phyloP scores from a whole-genome alignment of 2,888 invertebrate genomes.

The Megaustenia siamemsis region DNA sequence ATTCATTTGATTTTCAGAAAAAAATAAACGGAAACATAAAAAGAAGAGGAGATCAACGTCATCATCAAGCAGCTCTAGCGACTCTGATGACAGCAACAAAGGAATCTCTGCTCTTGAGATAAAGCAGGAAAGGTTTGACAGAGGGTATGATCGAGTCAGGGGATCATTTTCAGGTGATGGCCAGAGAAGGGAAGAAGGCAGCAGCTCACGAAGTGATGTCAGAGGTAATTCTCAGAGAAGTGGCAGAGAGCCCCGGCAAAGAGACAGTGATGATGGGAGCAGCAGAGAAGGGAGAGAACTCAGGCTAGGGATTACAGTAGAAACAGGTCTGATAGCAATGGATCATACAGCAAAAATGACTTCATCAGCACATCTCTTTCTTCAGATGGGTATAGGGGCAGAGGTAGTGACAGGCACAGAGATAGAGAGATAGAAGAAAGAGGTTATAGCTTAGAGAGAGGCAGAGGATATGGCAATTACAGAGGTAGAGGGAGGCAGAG shows the following conservation, averaged over 20 bases:
- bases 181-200: not conserved
- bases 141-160: slow-evolving; percentile 61
- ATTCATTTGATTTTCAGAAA: slow-evolving; percentile 26
- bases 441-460: not conserved
- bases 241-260: not conserved
- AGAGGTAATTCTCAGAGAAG: not conserved
- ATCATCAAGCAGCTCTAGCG: slow-evolving; percentile 50
- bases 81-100: slow-evolving; percentile 14
- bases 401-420: not conserved
- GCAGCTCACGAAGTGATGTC: not conserved
- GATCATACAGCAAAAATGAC: slow-evolving; percentile 25
- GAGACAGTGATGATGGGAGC: not conserved
- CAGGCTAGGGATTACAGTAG: slow-evolving; percentile 15
- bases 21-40: slow-evolving; percentile 68
- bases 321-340: slow-evolving; percentile 17
- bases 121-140: slow-evolving; percentile 64
- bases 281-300: slow-evolving; percentile 18
- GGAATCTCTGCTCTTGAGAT: slow-evolving; percentile 46
- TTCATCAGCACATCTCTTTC: not conserved
- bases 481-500: not conserved
- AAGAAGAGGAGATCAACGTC: slow-evolving; percentile 60
- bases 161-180: not conserved
- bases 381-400: slow-evolving; percentile 3
- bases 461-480: not conserved
- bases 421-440: not conserved